Conservation (phyloP, 2,888 invertebrate species). For the Uloborus plumipes region DNA sequence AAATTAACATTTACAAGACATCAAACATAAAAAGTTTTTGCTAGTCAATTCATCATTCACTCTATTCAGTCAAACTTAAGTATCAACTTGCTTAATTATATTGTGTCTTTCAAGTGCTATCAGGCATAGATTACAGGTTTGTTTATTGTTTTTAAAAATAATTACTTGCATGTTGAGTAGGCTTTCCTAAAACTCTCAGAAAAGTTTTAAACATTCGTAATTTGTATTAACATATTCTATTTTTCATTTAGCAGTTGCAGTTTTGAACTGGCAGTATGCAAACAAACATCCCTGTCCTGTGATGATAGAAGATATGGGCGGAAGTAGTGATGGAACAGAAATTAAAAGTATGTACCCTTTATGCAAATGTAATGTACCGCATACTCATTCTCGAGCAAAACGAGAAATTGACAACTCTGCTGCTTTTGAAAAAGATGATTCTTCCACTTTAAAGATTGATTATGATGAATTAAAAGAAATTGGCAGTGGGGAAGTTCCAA, state of each 20-base stretch:
- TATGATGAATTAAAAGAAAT: conserved; percentile 39
- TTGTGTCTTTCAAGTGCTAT: too few species aligned
- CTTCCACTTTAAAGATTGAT: conserved; percentile 10
- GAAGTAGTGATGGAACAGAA: conserved; percentile 62
- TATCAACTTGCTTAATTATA: too few species aligned
- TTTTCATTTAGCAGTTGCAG: conserved; percentile 61
- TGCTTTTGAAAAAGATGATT: neutral
- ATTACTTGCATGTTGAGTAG: too few species aligned
- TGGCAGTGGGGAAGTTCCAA: conserved; percentile 48
- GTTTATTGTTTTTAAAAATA: too few species aligned
- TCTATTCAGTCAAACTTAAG: too few species aligned
- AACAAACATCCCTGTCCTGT: conserved; percentile 68
- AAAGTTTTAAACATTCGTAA: too few species aligned
- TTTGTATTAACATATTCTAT: too few species aligned
- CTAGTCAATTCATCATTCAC: too few species aligned
- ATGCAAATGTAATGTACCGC: conserved; percentile 54
- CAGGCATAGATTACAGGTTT: too few species aligned
- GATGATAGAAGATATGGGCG: conserved; percentile 67
- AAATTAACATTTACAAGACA: too few species aligned
- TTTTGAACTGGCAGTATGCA: conserved; percentile 67
- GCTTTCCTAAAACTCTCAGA: too few species aligned
- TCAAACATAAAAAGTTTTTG: too few species aligned
- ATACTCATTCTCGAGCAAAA: conserved; percentile 31
- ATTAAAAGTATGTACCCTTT: conserved; percentile 65
- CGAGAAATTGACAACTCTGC: conserved; percentile 34